Conservation (phyloP, 2,888 invertebrate genomes). For the Plagiodera versicolora region DNA sequence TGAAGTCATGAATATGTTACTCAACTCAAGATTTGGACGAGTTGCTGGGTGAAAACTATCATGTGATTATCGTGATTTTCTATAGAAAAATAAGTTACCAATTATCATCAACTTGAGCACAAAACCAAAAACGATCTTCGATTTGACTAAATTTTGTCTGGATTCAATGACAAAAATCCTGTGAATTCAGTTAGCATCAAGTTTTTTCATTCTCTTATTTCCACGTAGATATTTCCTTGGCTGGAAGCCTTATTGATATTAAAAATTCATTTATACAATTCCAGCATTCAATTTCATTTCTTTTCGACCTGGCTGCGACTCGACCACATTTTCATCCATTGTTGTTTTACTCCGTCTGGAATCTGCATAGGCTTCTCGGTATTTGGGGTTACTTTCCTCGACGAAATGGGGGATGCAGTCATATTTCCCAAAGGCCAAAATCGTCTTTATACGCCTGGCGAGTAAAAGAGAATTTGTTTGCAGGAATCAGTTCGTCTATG, state of each 20-base stretch:
- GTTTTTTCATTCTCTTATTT: conserved; percentile 4
- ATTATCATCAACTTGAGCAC: no score
- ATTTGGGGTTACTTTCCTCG: conserved; percentile 8
- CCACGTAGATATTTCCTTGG: conserved; percentile 29
- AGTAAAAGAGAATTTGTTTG: conserved; percentile 15
- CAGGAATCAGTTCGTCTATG: conserved; percentile 13
- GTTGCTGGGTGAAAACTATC: no score
- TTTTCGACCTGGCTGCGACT: conserved; percentile 22
- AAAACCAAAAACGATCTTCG: no score
- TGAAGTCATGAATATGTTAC: no score
- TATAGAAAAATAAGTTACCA: no score
- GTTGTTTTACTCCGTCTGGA: conserved; percentile 28
- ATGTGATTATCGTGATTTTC: no score
- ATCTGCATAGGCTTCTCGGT: conserved; percentile 17
- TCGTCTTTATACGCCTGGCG: conserved; percentile 14
- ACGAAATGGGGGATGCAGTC: background rate
- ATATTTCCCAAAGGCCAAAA: conserved; percentile 12
- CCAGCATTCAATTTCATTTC: conserved; percentile 27
- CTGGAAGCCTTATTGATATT: conserved; percentile 33
- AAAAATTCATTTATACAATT: conserved; percentile 33
- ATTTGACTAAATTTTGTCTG: no score
- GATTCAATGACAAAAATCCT: no score
- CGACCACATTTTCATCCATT: conserved; percentile 29
- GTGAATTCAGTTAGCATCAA: background rate
- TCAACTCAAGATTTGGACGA: no score